phyloP scores from a whole-genome alignment of 2,797 vertebrate genomes.

The Geotrypetes seraphini region DNA sequence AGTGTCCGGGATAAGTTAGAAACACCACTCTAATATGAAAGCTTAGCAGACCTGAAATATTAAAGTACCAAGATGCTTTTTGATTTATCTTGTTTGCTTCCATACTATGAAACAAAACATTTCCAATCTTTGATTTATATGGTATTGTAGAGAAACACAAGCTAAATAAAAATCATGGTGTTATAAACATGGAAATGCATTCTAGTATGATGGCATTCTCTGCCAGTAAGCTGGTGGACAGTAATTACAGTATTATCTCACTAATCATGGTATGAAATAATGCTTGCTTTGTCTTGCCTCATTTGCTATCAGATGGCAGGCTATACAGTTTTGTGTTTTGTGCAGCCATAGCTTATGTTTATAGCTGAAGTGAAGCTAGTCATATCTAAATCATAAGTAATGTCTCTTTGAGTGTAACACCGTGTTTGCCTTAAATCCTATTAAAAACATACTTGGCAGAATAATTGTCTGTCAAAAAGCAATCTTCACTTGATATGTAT shows the following conservation, averaged over 20 bases:
- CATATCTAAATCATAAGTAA: background rate
- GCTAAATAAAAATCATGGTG: no score
- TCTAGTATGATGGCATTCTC: no score
- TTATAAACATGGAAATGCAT: no score
- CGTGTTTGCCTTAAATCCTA: slow-evolving; percentile 14
- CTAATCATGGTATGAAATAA: background rate
- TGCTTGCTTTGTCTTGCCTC: slow-evolving; percentile 13
- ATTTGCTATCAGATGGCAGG: slow-evolving; percentile 10
- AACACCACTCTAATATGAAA: no score
- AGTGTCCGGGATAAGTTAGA: no score
- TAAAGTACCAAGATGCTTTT: no score
- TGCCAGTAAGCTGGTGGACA: slow-evolving; percentile 13
- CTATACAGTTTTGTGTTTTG: background rate
- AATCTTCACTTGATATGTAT: slow-evolving; percentile 10
- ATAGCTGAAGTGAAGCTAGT: slow-evolving; percentile 1
- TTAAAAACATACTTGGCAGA: slow-evolving; percentile 22
- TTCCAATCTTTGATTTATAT: no score
- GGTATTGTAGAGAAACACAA: no score
- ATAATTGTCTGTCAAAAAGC: slow-evolving; percentile 15
- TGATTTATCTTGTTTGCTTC: no score
- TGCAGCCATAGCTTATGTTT: no score
- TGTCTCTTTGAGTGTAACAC: slow-evolving; percentile 9
- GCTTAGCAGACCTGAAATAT: no score
- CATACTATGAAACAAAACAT: no score
- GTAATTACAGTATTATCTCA: background rate